Evolutionary conservation across 2,888 invertebrate genomes (phyloP).

Genomic region (Crematogaster levior): DNA sequence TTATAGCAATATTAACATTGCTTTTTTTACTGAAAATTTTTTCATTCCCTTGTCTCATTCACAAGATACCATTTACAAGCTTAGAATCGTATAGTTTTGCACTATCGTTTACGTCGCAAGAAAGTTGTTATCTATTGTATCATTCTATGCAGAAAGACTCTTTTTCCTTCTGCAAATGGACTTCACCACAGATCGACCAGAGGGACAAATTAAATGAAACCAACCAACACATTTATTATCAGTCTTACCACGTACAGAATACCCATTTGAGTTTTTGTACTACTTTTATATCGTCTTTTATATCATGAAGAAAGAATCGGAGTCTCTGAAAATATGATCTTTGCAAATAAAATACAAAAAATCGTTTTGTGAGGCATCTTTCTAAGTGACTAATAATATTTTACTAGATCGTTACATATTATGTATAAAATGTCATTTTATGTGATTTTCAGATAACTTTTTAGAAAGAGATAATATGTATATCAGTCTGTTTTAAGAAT

Average conservation of each 20-base stretch:
- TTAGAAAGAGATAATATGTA: background rate
- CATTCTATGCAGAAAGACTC: background rate
- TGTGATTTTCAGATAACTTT: background rate
- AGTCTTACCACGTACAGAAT: conserved; percentile 10
- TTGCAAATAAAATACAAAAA: background rate
- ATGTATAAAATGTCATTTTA: background rate
- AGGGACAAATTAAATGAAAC: conserved; percentile 12
- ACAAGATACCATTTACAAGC: background rate
- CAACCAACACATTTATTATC: conserved; percentile 29
- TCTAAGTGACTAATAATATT: conserved; percentile 5
- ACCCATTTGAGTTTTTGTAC: conserved; percentile 14
- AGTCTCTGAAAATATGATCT: background rate
- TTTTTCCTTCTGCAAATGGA: conserved; percentile 1
- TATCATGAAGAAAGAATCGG: conserved; percentile 4
- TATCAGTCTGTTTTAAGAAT: background rate
- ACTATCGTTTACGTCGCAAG: background rate
- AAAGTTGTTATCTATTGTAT: conserved; percentile 43
- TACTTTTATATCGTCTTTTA: conserved; percentile 23
- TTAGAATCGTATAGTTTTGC: background rate
- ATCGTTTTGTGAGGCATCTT: background rate
- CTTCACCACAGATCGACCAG: background rate
- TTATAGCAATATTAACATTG: background rate
- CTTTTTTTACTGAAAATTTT: background rate
- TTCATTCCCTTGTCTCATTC: background rate
- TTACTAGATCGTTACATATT: background rate